Evolutionary conservation across 2,797 vertebrate species (phyloP), one percentile per base, ranked within the genome.

Genomic region (Microctenopoma lineatum): DNA sequence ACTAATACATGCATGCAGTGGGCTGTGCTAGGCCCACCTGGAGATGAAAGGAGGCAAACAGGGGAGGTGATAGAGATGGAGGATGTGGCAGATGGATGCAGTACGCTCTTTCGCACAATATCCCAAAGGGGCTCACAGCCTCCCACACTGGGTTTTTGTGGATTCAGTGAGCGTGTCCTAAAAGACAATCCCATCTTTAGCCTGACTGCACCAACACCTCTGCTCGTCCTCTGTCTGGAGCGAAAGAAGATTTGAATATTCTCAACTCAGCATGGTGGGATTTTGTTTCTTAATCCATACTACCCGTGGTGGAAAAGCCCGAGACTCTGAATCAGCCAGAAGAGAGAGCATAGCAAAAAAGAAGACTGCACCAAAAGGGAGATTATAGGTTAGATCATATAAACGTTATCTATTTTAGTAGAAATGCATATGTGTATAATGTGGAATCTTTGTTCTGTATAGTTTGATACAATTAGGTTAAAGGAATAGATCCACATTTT

Each of bases 31-130:
- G 79, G 72, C 85, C 85, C 89, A 91, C 88, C 90, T 91, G 88
- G 81, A 91, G 80, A 92, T 88, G 75, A 88, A 90, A 87, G 72
- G 70, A 83, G 63, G 59, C 27, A 38, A 77, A 59, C 9, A 64
- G 45, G 48, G 76, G 71, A 75, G 65, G 62, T 86, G 70, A 80
- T 58, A 18, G 59, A 73, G 53, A 59, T 14, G 14, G 45, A 36
- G 36, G 79, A 80, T 73, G 70, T 69, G 84, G 71, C 92, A 91
- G 88, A 93, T 91, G 91, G 89, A 91, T 83, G 78, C 70, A 70
- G 77, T 59, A 79, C 57, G 64, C 84, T 88, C 83, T 67, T 75
- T 81, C 66, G 62, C 89, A 84, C 86, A 86, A 81, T 73, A 78
- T 80, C 90, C 87, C 83, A 59, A 76, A 21, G 86, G 89, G 85